Conservation (phyloP, 2,113 vertebrate genomes). For the Mus musculus region DNA sequence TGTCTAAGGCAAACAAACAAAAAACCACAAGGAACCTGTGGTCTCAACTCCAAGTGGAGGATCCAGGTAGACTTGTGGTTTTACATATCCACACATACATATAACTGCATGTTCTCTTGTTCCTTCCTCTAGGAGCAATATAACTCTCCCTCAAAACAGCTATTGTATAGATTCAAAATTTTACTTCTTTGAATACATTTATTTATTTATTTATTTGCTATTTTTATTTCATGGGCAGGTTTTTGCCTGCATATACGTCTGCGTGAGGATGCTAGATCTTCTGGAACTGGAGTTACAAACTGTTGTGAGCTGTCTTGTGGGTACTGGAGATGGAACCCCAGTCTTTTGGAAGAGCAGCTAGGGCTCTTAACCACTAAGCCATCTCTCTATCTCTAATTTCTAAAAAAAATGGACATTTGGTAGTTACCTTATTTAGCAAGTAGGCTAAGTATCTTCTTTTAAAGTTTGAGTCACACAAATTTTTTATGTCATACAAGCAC, state of each 20-base stretch:
- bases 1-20: neutral
- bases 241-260: neutral
- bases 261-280: neutral
- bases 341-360: neutral
- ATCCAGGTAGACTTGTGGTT: neutral
- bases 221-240: neutral
- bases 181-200: neutral
- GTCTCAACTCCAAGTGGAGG: neutral
- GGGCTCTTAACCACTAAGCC: neutral
- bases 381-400: neutral
- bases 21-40: neutral
- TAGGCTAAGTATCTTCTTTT: neutral
- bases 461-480: slow-evolving; percentile 21
- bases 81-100: neutral
- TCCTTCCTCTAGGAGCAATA: neutral
- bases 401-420: neutral
- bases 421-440: neutral
- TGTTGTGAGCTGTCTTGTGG: neutral
- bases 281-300: neutral
- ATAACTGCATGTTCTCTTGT: neutral
- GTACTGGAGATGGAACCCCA: neutral
- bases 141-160: slow-evolving; percentile 6
- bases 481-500: slow-evolving; percentile 17
- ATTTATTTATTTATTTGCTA: neutral
- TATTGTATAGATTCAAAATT: neutral